Conservation (phyloP, 2,797 vertebrate genomes). For the Liasis olivaceus region DNA sequence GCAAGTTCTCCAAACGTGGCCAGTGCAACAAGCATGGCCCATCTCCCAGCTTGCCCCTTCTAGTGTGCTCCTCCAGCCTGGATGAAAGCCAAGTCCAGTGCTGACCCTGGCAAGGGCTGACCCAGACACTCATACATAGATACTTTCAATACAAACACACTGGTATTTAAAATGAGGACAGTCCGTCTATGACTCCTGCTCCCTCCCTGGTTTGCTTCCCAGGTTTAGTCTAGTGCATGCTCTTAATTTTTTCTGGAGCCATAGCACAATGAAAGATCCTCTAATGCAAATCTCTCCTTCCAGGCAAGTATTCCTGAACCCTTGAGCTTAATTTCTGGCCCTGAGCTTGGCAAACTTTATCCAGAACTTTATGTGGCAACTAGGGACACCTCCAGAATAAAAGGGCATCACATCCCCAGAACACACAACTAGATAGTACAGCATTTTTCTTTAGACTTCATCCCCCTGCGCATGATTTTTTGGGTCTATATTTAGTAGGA, state of each 20-base stretch:
- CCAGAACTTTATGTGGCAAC: neutral
- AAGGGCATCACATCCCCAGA: neutral
- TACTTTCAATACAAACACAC: neutral
- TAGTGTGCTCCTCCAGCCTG: too few relatives aligned
- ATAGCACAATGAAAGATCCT: neutral
- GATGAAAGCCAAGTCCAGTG: neutral
- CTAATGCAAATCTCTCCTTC: neutral
- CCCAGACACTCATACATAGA: neutral
- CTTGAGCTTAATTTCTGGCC: neutral
- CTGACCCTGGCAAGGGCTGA: neutral
- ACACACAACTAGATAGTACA: neutral
- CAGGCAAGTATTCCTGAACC: too few relatives aligned
- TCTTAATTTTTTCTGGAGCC: neutral
- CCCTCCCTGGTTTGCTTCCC: neutral
- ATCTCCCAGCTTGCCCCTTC: too few relatives aligned
- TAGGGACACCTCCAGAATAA: neutral
- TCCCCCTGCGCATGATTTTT: neutral
- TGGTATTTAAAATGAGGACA: neutral
- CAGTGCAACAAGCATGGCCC: neutral
- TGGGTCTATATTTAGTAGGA: neutral
- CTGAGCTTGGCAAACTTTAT: neutral
- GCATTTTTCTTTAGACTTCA: neutral
- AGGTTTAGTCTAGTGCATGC: neutral
- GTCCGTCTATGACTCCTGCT: neutral
- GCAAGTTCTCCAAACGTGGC: neutral